phyloP scores from a whole-genome alignment of 2,888 invertebrate species.

The Terebella lapidaria region DNA sequence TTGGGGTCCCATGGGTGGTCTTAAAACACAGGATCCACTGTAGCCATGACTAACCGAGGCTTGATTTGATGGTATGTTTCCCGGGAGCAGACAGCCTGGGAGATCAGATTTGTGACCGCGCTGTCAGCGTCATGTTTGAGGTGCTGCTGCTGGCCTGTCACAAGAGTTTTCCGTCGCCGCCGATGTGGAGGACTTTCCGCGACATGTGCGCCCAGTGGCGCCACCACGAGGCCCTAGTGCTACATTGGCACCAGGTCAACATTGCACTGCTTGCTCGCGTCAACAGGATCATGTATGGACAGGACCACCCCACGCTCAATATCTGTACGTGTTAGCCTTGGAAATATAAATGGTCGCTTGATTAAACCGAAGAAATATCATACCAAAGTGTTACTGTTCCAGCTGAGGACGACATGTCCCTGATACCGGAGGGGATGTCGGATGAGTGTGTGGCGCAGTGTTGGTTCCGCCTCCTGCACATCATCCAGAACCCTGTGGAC shows the following conservation, averaged over 20 bases:
- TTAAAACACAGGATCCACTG: too few species aligned
- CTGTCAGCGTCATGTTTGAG: slow-evolving; percentile 88
- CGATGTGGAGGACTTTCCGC: slow-evolving; percentile 89
- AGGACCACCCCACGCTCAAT: slow-evolving; percentile 49
- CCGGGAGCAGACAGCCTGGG: slow-evolving; percentile 88
- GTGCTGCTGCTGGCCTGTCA: slow-evolving; percentile 74
- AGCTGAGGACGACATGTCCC: slow-evolving; percentile 66
- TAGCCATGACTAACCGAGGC: too few species aligned
- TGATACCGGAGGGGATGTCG: slow-evolving; percentile 77
- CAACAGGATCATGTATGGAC: slow-evolving; percentile 80
- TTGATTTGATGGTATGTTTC: too few species aligned
- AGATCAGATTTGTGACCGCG: slow-evolving; percentile 88
- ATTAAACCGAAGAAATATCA: background rate
- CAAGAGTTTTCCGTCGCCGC: slow-evolving; percentile 87
- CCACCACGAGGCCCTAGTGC: slow-evolving; percentile 84
- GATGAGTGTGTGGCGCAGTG: slow-evolving; percentile 84
- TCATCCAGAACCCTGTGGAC: slow-evolving; percentile 90
- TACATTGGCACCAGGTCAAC: slow-evolving; percentile 93
- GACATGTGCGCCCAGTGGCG: slow-evolving; percentile 92
- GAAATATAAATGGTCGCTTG: too few species aligned
- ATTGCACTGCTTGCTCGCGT: slow-evolving; percentile 80
- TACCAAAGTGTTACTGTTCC: too few species aligned
- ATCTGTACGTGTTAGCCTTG: slow-evolving; percentile 20
- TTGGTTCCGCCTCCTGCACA: slow-evolving; percentile 92
- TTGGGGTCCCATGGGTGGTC: too few species aligned